phyloP scores from a whole-genome alignment of 2,888 invertebrate species.

The Lingula anatina region DNA sequence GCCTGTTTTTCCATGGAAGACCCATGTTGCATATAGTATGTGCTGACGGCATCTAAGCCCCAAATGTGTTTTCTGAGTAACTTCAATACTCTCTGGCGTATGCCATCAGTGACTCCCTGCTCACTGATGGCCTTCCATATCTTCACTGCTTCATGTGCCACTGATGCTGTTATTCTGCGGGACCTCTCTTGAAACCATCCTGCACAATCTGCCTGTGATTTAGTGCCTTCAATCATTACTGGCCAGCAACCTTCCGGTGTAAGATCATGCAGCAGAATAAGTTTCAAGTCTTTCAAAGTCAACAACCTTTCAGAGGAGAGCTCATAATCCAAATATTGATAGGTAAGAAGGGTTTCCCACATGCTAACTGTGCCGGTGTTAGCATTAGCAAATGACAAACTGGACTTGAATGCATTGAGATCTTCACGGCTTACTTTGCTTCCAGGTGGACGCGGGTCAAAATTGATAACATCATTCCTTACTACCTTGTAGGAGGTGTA shows the following conservation, averaged over 20 bases:
- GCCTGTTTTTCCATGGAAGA: neutral
- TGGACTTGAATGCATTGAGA: neutral
- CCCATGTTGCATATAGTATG: neutral
- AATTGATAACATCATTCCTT: neutral
- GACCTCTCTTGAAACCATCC: too few relatives aligned
- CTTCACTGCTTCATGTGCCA: too few relatives aligned
- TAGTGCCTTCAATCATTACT: too few relatives aligned
- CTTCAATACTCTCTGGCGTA: neutral
- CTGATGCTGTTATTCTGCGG: too few relatives aligned
- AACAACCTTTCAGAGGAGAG: neutral
- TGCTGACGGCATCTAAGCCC: neutral
- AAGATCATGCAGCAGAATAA: too few relatives aligned
- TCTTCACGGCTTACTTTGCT: neutral
- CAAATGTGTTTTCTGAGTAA: neutral
- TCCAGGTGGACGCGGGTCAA: neutral
- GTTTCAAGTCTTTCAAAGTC: too few relatives aligned
- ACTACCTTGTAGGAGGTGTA: neutral
- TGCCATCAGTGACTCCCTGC: too few relatives aligned
- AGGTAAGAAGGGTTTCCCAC: slow-evolving; percentile 1
- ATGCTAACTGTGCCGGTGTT: neutral
- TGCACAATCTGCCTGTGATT: too few relatives aligned
- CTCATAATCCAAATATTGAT: neutral
- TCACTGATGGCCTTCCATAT: too few relatives aligned
- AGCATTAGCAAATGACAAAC: neutral
- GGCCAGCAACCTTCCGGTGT: too few relatives aligned